Percentiles rank a stretch among this genome's conserved stretches.
phyloP scores from a whole-genome alignment of 2,113 vertebrate species.

The Prolemur simus region DNA sequence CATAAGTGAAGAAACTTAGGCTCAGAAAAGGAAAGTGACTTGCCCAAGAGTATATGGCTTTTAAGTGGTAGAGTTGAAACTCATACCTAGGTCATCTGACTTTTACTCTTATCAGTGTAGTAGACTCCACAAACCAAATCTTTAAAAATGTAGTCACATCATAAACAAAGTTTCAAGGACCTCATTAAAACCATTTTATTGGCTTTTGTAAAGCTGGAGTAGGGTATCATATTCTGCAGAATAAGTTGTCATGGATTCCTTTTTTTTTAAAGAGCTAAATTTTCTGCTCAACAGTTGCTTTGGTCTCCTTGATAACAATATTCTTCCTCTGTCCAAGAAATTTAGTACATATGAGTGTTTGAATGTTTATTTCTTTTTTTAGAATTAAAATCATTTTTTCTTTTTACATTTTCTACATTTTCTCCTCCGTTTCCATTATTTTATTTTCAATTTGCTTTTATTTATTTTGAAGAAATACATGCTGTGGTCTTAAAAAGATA shows the following conservation, averaged over 20 bases:
- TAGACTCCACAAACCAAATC: not conserved
- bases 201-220: slow-evolving; percentile 20
- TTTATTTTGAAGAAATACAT: slow-evolving; percentile 41
- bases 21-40: slow-evolving; percentile 40
- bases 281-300: slow-evolving; percentile 40
- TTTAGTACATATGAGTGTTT: not conserved
- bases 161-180: slow-evolving; percentile 2
- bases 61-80: not conserved
- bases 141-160: slow-evolving; percentile 31
- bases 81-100: not conserved
- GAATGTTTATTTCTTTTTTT: slow-evolving; percentile 8
- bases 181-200: slow-evolving; percentile 49
- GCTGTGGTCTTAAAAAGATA: not conserved
- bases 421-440: not conserved
- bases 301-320: slow-evolving; percentile 57
- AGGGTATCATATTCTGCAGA: slow-evolving; percentile 30
- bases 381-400: slow-evolving; percentile 12
- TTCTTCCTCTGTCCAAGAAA: slow-evolving; percentile 34
- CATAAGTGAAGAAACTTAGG: slow-evolving; percentile 14
- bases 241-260: slow-evolving; percentile 50
- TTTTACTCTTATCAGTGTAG: not conserved
- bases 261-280: slow-evolving; percentile 38
- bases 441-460: slow-evolving; percentile 19
- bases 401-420: slow-evolving; percentile 10
- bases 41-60: not conserved